These are phyloP conservation scores for Forbesichthys papilliferus DNA, from an alignment of 2,113 vertebrate genomes.

Conservation along the genomic window DNA sequence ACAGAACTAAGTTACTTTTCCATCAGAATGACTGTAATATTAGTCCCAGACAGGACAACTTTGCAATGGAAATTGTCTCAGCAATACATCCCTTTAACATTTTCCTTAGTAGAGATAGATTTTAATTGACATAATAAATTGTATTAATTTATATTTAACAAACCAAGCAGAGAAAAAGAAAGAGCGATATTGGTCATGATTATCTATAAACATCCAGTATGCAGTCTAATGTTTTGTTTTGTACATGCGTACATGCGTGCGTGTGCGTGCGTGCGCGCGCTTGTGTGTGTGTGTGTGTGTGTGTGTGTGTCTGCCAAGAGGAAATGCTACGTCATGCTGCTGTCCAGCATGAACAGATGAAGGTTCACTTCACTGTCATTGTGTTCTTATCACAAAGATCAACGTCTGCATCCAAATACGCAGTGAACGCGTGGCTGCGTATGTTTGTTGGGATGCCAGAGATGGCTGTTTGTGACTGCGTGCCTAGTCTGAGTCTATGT, in stretches of 20 bases:
- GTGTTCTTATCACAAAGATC: conserved; percentile 47
- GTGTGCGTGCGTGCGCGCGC: not conserved
- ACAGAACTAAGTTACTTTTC: no score
- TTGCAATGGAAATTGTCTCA: no score
- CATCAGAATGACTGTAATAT: no score
- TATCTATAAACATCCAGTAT: not conserved
- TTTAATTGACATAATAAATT: no score
- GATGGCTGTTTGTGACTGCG: conserved; percentile 1
- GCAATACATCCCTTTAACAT: no score
- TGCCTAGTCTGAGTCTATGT: conserved; percentile 17
- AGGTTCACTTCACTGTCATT: conserved; percentile 51
- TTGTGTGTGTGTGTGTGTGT: conserved; percentile 18
- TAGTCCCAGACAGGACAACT: no score
- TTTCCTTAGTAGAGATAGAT: no score
- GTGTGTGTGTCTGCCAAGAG: conserved; percentile 34
- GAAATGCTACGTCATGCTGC: conserved; percentile 63
- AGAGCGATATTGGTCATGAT: not conserved
- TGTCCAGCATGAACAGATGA: conserved; percentile 47
- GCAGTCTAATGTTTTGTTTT: not conserved
- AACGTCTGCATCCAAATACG: conserved; percentile 37
- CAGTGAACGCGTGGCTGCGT: not conserved
- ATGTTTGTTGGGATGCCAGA: no score
- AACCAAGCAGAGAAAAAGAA: not conserved
- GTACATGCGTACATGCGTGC: not conserved
- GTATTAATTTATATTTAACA: not conserved